phyloP scores from a whole-genome alignment of 2,797 vertebrate genomes.

The Lagodon rhomboides region DNA sequence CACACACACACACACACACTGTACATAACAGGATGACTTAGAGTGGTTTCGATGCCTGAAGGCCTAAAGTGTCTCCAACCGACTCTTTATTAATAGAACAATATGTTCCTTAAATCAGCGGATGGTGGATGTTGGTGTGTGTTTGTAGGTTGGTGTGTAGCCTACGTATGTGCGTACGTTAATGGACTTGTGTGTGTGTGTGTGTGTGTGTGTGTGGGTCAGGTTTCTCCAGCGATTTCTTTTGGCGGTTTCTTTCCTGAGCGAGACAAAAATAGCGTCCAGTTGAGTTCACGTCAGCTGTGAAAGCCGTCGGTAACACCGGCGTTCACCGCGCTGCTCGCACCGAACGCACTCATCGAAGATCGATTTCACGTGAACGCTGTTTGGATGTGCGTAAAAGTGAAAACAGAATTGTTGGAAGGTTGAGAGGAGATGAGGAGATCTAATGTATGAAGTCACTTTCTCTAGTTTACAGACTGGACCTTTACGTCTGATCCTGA shows the following conservation, averaged over 20 bases:
- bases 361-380: neutral
- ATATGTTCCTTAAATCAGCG: constrained; percentile 32
- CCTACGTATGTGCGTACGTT: neutral
- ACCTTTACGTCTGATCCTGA: no score
- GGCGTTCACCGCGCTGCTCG: neutral
- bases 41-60: constrained; percentile 45
- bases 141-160: constrained; percentile 10
- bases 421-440: neutral
- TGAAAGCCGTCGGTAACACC: constrained; percentile 15
- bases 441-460: neutral
- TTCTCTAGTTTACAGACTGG: neutral
- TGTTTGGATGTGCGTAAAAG: neutral
- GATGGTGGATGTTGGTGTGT: constrained; percentile 11
- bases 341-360: constrained; percentile 3
- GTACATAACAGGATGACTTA: constrained; percentile 43
- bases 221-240: constrained; percentile 40
- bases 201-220: constrained; percentile 30
- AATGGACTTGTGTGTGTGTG: constrained; percentile 8
- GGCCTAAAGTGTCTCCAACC: constrained; percentile 46
- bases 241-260: constrained; percentile 37
- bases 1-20: constrained; percentile 26
- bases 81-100: constrained; percentile 69
- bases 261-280: constrained; percentile 32
- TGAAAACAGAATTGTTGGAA: neutral
- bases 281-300: constrained; percentile 43